Evolutionary conservation across 2,113 vertebrate genomes (phyloP).

Genomic region (Callospermophilus lateralis): DNA sequence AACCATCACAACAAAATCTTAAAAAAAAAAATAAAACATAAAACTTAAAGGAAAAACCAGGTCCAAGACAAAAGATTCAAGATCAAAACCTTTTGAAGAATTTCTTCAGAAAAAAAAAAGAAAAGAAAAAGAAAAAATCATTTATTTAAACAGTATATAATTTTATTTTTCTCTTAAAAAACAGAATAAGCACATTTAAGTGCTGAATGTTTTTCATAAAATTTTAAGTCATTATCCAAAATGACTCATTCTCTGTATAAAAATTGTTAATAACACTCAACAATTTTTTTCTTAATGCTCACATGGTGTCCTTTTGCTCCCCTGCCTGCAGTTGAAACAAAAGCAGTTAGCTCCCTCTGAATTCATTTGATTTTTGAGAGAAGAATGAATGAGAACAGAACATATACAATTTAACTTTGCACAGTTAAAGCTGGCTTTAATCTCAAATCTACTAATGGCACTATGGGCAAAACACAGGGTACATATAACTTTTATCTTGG

Average conservation of each 20-base stretch:
- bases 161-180: conserved; percentile 85
- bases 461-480: conserved; percentile 83
- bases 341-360: conserved; percentile 86
- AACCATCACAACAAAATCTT: conserved; percentile 78
- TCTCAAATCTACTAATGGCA: conserved; percentile 87
- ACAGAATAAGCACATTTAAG: conserved; percentile 81
- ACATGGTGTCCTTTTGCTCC: conserved; percentile 88
- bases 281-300: conserved; percentile 85
- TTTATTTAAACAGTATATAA: conserved; percentile 83
- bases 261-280: conserved; percentile 86
- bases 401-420: conserved; percentile 77
- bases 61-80: conserved; percentile 91
- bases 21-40: conserved; percentile 78
- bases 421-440: conserved; percentile 86
- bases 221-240: conserved; percentile 88
- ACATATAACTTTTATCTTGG: conserved; percentile 81
- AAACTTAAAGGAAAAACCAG: conserved; percentile 86
- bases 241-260: conserved; percentile 85
- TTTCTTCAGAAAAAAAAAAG: conserved; percentile 66
- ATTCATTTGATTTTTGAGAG: conserved; percentile 83
- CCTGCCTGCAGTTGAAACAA: conserved; percentile 91
- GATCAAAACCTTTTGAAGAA: conserved; percentile 86
- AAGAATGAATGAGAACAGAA: conserved; percentile 81
- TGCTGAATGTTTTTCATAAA: conserved; percentile 86
- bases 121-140: conserved; percentile 78